Base-by-base conservation (phyloP, 2,113 vertebrate species). In the Canis aureus region DNA sequence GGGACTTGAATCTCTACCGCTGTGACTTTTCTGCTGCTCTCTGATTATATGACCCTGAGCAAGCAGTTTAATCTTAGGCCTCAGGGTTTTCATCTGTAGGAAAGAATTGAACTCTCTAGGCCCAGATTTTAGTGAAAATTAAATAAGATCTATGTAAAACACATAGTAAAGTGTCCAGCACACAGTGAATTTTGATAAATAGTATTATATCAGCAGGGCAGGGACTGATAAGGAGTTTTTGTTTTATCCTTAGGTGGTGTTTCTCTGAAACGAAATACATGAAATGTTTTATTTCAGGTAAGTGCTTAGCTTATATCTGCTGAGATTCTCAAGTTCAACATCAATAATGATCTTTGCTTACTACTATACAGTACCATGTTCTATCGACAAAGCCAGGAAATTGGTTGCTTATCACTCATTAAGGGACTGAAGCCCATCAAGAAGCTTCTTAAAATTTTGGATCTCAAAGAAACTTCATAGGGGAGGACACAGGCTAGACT, bases 311-410 rank as follows among this genome's bases (percentile, higher is more conserved):
- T 89, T 76, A 57, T 74, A 90, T 73, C 91, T 55, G 59, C 57
- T 97, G 97, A 96, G 69, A 86, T 90, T 74, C 79, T 49, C 13
- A 13, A 96, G 96, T 98, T 98, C 96, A 98, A 83, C 9, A 97
- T 98, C 97, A 97, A 17, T 19, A 79, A n/a, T 27, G 88, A 43
- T 98, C 88, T 98, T 98, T 98, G 80, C 96, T 91, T 94, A 97
- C 97, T 92, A 89, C 94, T 89, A 2, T 66, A 0, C 84, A 0
- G 95, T 97, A 87, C 97, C 95, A 81, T 27, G 93, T 95, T 98
- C 98, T 78, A 78, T 82, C 89, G 96, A 92, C 96, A 88, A 82
- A 94, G 29, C 55, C 43, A 11, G 96, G 97, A 98, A 97, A 95
- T 97, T 87, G 91, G 95, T 85, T 35, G 0, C 13, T 76, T 81